These are phyloP conservation scores for Lissonota sp. DNA, from an alignment of 2,888 invertebrate species.

Conservation along the genomic window DNA sequence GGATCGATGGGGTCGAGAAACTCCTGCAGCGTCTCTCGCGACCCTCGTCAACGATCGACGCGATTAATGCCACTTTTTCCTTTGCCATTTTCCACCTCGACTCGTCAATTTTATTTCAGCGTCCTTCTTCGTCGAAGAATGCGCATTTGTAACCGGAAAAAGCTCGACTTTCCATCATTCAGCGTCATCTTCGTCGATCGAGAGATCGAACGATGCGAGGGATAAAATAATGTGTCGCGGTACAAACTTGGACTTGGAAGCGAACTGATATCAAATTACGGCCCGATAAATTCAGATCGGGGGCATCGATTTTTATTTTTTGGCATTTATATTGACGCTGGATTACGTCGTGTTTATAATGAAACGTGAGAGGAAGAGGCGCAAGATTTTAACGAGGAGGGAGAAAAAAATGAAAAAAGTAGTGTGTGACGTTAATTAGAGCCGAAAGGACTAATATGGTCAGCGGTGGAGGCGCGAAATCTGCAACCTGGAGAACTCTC, in stretches of 20 bases:
- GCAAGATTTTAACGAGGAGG: constrained; percentile 7
- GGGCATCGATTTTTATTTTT: too few relatives aligned
- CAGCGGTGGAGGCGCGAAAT: constrained; percentile 42
- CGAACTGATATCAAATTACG: too few relatives aligned
- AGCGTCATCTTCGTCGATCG: too few relatives aligned
- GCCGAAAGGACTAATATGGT: constrained; percentile 59
- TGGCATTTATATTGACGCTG: too few relatives aligned
- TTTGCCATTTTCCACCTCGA: constrained; percentile 39
- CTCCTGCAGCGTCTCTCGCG: constrained; percentile 28
- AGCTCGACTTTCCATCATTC: too few relatives aligned
- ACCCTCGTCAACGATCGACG: constrained; percentile 20
- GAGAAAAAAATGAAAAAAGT: constrained; percentile 20
- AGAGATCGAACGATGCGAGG: too few relatives aligned
- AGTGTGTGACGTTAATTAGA: constrained; percentile 58
- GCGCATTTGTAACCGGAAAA: too few relatives aligned
- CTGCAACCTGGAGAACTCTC: constrained; percentile 31
- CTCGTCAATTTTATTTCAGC: neutral
- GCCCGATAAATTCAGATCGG: too few relatives aligned
- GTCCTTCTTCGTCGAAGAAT: neutral
- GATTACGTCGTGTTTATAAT: too few relatives aligned
- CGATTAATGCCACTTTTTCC: constrained; percentile 36
- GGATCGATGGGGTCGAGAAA: constrained; percentile 26
- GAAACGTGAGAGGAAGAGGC: constrained; percentile 11
- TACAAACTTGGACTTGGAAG: too few relatives aligned
- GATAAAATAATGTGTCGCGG: too few relatives aligned